phyloP scores from a whole-genome alignment of 1,140 invertebrate genomes.

The Tachypleus tridentatus region DNA sequence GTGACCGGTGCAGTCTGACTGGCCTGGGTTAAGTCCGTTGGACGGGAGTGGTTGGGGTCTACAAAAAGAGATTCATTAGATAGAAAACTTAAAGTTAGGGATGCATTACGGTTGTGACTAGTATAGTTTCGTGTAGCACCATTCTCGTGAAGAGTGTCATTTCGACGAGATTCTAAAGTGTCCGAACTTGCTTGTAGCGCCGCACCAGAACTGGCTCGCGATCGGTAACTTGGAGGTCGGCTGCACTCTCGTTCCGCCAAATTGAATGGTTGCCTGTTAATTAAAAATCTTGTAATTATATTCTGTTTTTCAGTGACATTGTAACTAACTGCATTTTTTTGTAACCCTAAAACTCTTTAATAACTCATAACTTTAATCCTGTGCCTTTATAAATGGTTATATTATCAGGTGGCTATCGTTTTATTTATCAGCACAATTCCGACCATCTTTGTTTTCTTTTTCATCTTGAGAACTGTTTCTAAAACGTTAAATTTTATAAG shows the following conservation, averaged over 20 bases:
- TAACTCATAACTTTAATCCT: too few species aligned
- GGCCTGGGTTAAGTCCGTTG: not conserved
- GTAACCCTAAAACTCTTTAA: too few species aligned
- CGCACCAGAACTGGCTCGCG: slow-evolving; percentile 30
- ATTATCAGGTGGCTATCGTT: too few species aligned
- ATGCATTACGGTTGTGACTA: slow-evolving; percentile 33
- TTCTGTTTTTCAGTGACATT: too few species aligned
- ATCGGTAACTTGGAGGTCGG: slow-evolving; percentile 47
- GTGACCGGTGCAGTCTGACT: too few species aligned
- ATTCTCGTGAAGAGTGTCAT: not conserved
- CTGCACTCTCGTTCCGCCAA: slow-evolving; percentile 29
- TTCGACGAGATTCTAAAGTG: slow-evolving; percentile 13
- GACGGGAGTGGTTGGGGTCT: slow-evolving; percentile 16
- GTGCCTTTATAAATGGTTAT: too few species aligned
- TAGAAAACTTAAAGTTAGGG: slow-evolving; percentile 28
- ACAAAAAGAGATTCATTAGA: slow-evolving; percentile 22
- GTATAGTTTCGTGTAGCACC: slow-evolving; percentile 7
- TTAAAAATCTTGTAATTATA: not conserved
- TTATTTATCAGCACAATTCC: too few species aligned
- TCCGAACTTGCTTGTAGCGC: slow-evolving; percentile 14
- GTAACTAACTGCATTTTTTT: too few species aligned
- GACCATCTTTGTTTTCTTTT: too few species aligned
- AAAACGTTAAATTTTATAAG: too few species aligned
- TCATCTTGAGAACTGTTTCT: too few species aligned
- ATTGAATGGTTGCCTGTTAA: slow-evolving; percentile 23